Base-by-base conservation (phyloP, 1,140 invertebrate genomes). In the Aphaenogaster ashmeadi region DNA sequence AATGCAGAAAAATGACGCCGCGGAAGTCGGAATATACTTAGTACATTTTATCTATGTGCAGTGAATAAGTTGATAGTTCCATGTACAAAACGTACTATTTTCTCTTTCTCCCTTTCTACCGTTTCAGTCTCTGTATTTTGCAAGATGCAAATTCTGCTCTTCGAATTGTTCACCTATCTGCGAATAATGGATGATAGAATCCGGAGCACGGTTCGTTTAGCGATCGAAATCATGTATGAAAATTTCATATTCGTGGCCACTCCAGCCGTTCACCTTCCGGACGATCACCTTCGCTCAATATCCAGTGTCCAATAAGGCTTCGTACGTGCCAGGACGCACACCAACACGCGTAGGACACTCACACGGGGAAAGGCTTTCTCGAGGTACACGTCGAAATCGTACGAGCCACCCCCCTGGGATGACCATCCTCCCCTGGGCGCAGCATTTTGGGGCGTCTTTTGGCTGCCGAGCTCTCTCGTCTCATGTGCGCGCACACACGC, bases 201-300 rank as follows among this genome's bases (percentile, higher is more conserved):
- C 36, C 27, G 15, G 36, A 41, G n/a, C 78, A 36, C 33, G 41
- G 36, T 47, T 60, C 54, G 33, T 50, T 74, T 50, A 74, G 18
- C 69, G 27, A 47, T 74, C 41, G 80, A 58, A 74, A 60, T 74
- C 11, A 13, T n/a, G 18, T n/a, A n/a, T 50, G 33, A 80, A 79
- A 88, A 90, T 90, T 90, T 90, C 69, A 90, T 90, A 90, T 77
- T 88, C 62, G 41, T 74, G 60, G n/a, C 69, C 71, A 18, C 52
- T 54, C 50, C 4, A 67, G 74, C 74, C 86, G 80, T 81, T 75
- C 79, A 86, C 88, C 92, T 93, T 93, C 92, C 91, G 90, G 89
- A 88, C 93, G 92, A 93, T 93, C 93, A 92, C 92, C 93, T 93
- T 87, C 92, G 93, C 88, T 93, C 92, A 92, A 93, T 93, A 93